These are phyloP conservation scores for Coenonympha arcania DNA, from an alignment of 2,888 invertebrate genomes.

Conservation along the genomic window DNA sequence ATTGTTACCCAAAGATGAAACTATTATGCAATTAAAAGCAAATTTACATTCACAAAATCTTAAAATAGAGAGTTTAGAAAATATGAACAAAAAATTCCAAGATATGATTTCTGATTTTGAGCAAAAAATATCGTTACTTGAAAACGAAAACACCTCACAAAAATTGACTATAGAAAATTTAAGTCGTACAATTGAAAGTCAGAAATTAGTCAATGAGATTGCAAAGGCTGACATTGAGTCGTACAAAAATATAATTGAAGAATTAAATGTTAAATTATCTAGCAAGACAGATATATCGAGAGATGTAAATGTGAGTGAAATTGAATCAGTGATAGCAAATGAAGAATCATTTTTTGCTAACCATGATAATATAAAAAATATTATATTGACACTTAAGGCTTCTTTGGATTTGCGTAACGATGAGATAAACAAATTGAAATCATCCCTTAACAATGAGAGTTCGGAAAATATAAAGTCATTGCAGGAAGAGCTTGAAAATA, in stretches of 20 bases:
- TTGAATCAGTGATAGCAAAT: conserved; percentile 50
- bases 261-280: conserved; percentile 47
- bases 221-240: conserved; percentile 48
- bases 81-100: conserved; percentile 41
- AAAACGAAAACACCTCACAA: conserved; percentile 47
- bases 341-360: conserved; percentile 56
- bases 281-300: conserved; percentile 37
- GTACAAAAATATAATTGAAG: conserved; percentile 48
- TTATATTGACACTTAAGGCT: conserved; percentile 50
- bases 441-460: conserved; percentile 22
- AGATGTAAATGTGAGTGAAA: conserved; percentile 37
- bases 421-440: conserved; percentile 47
- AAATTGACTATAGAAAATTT: conserved; percentile 48
- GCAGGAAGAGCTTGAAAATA: conserved; percentile 34
- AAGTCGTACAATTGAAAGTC: conserved; percentile 46
- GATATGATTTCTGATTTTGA: conserved; percentile 38
- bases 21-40: conserved; percentile 45
- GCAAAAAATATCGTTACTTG: conserved; percentile 38
- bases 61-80: conserved; percentile 46
- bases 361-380: conserved; percentile 59
- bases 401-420: conserved; percentile 43
- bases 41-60: conserved; percentile 42
- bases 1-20: conserved; percentile 40
- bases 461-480: conserved; percentile 15
- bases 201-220: conserved; percentile 41